Base-by-base conservation (phyloP, 2,888 invertebrate species). In the Acrobasis repandana region DNA sequence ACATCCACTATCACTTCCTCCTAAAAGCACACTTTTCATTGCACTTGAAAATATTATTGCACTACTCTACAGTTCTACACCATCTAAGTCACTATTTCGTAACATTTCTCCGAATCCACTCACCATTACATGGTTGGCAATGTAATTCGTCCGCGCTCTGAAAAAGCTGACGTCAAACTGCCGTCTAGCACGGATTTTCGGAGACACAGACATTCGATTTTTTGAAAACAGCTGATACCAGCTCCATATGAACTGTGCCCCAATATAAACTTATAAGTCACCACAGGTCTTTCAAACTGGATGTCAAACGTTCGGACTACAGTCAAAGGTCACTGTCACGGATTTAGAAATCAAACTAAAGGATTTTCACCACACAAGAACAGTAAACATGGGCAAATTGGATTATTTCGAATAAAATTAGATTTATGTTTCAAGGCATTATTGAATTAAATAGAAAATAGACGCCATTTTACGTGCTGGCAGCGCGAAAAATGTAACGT, bases 211-310 rank as follows among this genome's bases (percentile, higher is more conserved):
- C 77, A 79, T 87, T 88, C 87, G 88, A 89, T 90, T 90, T 43
- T 90, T 85, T 75, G 72, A 85, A 88, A 90, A 85, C 88, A 88
- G 86, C 85, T 86, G 86, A 77, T 75, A 67, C 86, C 82, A 85
- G 65, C 67, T 60, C 67, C 65, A 64, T 60, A 57, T 66, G 84
- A 79, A 64, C 86, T 69, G 68, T 36, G 52, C 50, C 62, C 34
- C 58, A 38, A 63, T 46, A 63, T 59, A 63, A 61, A 50, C 56
- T 52, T 65, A 63, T 14, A 16, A n/a, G 46, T 47, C 11, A 50
- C 36, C 47, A 46, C 56, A 62, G 68, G 16, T 73, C 73, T 61
- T n/a, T 33, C 48, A 61, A 61, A 15, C 68, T 20, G 68, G 70
- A 75, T 34, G 34, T 1, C 15, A 58, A 14, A 50, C 50, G 28